These are phyloP conservation scores for Oryzias curvinotus DNA, from an alignment of 2,113 vertebrate genomes.

Conservation along the genomic window DNA sequence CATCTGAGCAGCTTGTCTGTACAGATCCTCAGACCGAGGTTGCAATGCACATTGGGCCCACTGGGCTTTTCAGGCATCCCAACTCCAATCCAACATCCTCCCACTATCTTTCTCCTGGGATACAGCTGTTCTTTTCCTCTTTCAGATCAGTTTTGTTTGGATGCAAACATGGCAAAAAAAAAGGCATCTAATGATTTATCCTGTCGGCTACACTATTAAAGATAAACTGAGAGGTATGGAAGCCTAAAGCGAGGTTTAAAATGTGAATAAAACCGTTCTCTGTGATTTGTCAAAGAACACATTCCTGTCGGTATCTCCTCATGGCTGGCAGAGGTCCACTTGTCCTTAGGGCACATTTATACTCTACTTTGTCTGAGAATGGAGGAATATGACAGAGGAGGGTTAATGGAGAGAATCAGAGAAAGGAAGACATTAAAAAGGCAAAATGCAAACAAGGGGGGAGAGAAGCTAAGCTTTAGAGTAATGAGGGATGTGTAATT, in stretches of 20 bases:
- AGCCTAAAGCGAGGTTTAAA: conserved; percentile 4
- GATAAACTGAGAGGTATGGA: conserved; percentile 2
- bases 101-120: conserved; percentile 18
- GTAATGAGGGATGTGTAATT: conserved; percentile 39
- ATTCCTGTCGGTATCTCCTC: conserved; percentile 59
- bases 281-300: conserved; percentile 37
- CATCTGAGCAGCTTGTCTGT: conserved; percentile 14
- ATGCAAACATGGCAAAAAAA: conserved; percentile 18
- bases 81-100: conserved; percentile 40
- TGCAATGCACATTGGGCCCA: conserved; percentile 6
- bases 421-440: conserved; percentile 1
- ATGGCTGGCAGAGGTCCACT: conserved; percentile 66
- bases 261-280: conserved; percentile 37
- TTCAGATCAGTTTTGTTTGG: conserved; percentile 7
- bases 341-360: conserved; percentile 67
- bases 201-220: conserved; percentile 19
- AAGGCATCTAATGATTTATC: conserved; percentile 8
- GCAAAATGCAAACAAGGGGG: conserved; percentile 6
- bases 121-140: conserved; percentile 12
- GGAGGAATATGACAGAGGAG: conserved; percentile 16
- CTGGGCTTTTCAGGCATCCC: conserved; percentile 13
- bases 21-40: conserved; percentile 13
- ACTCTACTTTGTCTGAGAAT: conserved; percentile 28
- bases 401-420: conserved; percentile 1
- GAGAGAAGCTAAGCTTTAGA: conserved; percentile 26